Evolutionary conservation across 2,113 vertebrate genomes (phyloP).

Genomic region (Myrmophylax atrothorax): DNA sequence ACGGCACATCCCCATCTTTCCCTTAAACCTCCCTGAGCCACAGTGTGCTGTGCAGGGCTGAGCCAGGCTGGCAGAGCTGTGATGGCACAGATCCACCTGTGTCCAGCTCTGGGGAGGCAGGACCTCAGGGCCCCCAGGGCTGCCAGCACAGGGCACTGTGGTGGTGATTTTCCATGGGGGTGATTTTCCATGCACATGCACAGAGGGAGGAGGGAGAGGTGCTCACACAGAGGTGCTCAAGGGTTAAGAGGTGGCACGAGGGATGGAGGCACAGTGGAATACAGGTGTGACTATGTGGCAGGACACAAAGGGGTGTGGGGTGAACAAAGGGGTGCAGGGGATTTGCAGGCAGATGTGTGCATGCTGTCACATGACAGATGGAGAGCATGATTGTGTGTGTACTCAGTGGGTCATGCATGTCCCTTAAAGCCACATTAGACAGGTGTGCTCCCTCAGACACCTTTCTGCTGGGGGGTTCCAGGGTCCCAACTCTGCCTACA

Average conservation of each 20-base stretch:
- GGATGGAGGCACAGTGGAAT: fast-evolving
- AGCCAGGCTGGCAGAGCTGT: neutral
- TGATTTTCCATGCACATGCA: neutral
- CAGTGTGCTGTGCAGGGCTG: neutral
- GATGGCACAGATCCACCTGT: neutral
- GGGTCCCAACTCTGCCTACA: neutral
- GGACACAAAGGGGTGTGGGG: fast-evolving
- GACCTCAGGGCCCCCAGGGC: neutral
- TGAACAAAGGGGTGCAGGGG: fast-evolving
- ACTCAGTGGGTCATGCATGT: fast-evolving
- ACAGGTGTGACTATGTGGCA: fast-evolving
- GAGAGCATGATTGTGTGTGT: too few species aligned
- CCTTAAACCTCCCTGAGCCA: neutral
- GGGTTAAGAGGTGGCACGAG: neutral
- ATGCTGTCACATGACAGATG: too few species aligned
- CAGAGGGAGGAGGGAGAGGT: fast-evolving
- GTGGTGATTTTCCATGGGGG: neutral
- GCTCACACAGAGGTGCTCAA: fast-evolving
- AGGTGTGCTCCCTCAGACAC: neutral
- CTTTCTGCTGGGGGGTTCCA: neutral
- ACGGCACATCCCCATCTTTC: fast-evolving
- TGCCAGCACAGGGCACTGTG: fast-evolving
- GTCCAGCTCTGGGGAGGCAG: neutral
- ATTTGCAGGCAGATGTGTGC: fast-evolving
- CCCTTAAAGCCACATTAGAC: neutral